phyloP scores from a whole-genome alignment of 2,888 invertebrate genomes.

The Anorthoa munda region DNA sequence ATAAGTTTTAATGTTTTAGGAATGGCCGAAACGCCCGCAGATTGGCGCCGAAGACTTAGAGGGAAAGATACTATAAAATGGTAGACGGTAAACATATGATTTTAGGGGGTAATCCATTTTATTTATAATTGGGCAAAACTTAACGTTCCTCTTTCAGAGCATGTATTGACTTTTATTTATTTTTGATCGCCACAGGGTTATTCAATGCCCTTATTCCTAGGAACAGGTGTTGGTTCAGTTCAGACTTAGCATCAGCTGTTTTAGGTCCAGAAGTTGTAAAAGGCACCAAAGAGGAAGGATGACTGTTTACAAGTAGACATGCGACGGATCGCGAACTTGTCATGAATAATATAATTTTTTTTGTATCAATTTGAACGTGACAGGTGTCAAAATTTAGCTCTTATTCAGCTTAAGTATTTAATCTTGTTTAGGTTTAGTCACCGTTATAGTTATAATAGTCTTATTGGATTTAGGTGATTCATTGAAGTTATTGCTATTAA shows the following conservation, averaged over 20 bases:
- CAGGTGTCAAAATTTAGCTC: too few relatives aligned
- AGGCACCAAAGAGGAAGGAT: neutral
- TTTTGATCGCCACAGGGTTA: too few relatives aligned
- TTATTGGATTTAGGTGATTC: neutral
- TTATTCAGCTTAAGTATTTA: neutral
- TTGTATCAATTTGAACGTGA: neutral
- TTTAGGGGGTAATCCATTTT: slow-evolving; percentile 54
- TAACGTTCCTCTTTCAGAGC: neutral
- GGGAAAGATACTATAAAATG: slow-evolving; percentile 74
- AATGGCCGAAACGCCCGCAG: slow-evolving; percentile 77
- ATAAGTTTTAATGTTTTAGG: slow-evolving; percentile 84
- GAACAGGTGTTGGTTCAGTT: neutral
- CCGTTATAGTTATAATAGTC: neutral
- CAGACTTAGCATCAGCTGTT: slow-evolving; percentile 39
- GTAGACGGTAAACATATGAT: slow-evolving; percentile 65
- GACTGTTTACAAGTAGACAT: neutral
- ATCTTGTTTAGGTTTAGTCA: neutral
- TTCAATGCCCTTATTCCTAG: neutral
- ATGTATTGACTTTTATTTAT: neutral
- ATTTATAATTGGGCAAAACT: slow-evolving; percentile 1
- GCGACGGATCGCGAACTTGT: slow-evolving; percentile 2
- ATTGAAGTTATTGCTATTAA: neutral
- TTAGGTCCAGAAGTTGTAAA: neutral
- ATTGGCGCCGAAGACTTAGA: slow-evolving; percentile 79
- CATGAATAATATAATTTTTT: neutral